Conservation (phyloP, 1,140 invertebrate species). For the Caerostris extrusa region DNA sequence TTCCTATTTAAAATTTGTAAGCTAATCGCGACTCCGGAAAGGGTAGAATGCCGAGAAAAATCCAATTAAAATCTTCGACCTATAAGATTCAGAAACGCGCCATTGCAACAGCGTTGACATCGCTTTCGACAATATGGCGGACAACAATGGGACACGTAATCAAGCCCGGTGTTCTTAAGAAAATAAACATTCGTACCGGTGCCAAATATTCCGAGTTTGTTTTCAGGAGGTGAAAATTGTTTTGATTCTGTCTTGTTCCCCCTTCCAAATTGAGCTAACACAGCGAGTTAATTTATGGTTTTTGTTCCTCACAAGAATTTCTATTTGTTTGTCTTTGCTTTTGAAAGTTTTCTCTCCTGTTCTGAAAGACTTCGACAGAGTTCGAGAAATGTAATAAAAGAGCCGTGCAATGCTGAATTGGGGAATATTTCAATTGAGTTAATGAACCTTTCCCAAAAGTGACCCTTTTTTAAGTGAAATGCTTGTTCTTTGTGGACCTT, state of each 20-base stretch:
- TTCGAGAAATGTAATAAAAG: slow-evolving; percentile 14
- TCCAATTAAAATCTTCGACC: slow-evolving; percentile 3
- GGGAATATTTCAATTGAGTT: neutral
- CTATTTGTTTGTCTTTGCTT: neutral
- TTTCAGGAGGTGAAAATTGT: neutral
- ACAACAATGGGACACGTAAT: neutral
- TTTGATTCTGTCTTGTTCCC: neutral
- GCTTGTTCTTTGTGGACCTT: neutral
- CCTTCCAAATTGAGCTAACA: neutral
- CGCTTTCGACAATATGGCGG: slow-evolving; percentile 9
- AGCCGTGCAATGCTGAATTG: neutral
- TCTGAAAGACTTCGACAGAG: neutral
- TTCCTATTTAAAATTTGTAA: neutral
- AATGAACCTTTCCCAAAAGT: neutral
- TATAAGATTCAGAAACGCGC: neutral
- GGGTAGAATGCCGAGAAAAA: neutral
- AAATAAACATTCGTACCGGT: neutral
- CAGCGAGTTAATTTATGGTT: neutral
- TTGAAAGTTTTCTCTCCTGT: neutral
- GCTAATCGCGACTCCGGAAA: neutral
- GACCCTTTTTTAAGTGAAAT: neutral
- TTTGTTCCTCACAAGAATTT: neutral
- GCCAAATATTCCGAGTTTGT: neutral
- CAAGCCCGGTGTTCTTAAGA: neutral
- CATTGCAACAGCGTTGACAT: neutral